A percentile compares a stretch with the other conserved stretches of the same genome.
Conservation (phyloP, 2,888 invertebrate species). For the Cantharis rufa region DNA sequence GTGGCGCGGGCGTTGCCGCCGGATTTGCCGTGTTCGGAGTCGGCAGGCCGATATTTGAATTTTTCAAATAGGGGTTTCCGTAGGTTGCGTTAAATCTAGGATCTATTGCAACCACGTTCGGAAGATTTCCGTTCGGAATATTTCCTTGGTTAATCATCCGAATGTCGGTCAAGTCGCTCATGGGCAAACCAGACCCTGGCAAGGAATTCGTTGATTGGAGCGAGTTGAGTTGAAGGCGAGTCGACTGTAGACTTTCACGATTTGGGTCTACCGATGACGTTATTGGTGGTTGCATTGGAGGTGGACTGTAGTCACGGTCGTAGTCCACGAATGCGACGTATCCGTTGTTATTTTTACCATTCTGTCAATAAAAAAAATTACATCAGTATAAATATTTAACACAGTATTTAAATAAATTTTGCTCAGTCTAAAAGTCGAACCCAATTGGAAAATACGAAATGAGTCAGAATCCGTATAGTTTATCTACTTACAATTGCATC, state of each 20-base stretch:
- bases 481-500: too few relatives aligned
- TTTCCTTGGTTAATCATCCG: constrained; percentile 44
- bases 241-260: constrained; percentile 54
- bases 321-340: constrained; percentile 90
- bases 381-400: too few relatives aligned
- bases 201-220: constrained; percentile 50
- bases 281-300: constrained; percentile 64
- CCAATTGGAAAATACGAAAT: too few relatives aligned
- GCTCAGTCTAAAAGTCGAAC: too few relatives aligned
- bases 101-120: constrained; percentile 62
- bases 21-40: constrained; percentile 72
- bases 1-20: constrained; percentile 79
- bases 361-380: constrained; percentile 55
- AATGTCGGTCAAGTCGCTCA: constrained; percentile 51
- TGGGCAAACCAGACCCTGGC: constrained; percentile 45
- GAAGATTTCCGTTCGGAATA: constrained; percentile 50
- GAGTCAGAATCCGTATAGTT: too few relatives aligned
- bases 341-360: constrained; percentile 81
- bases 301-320: constrained; percentile 86
- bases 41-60: constrained; percentile 65
- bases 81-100: constrained; percentile 88
- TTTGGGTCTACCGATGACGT: constrained; percentile 59
- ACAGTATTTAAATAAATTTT: too few relatives aligned
- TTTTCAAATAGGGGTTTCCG: constrained; percentile 84
- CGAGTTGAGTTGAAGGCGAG: constrained; percentile 54